A percentile compares a stretch with the other conserved stretches of the same genome.
Evolutionary conservation across 2,113 vertebrate species (phyloP).

Genomic region (Myotis lucifugus): DNA sequence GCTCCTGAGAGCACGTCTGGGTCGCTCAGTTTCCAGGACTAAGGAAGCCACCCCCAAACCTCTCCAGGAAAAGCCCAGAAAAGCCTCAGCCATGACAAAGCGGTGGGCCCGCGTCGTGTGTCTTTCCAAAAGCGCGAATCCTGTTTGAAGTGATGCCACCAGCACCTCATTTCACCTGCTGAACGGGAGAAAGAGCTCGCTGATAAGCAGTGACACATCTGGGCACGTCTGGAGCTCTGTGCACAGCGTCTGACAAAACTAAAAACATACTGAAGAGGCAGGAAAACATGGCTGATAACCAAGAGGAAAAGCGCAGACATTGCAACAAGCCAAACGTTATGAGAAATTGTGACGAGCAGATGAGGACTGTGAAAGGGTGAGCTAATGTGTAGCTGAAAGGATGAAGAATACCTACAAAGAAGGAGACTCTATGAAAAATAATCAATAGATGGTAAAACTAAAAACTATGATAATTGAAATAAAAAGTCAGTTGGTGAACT

Average conservation of each 20-base stretch:
- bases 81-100: neutral
- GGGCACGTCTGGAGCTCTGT: neutral
- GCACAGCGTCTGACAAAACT: neutral
- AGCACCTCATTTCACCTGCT: neutral
- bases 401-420: neutral
- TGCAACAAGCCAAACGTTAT: neutral
- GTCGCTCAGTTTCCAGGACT: neutral
- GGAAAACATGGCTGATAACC: neutral
- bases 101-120: rapidly evolving
- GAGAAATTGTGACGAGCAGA: neutral
- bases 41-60: neutral
- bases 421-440: neutral
- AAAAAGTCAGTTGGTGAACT: neutral
- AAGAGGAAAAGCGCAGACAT: neutral
- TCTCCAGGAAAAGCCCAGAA: neutral
- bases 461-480: neutral
- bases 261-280: neutral
- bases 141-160: neutral
- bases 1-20: neutral
- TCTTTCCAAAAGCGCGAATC: neutral
- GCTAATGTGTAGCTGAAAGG: neutral
- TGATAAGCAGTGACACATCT: neutral
- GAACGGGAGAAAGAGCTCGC: neutral
- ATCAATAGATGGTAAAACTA: neutral
- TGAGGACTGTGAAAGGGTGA: neutral